Conservation (phyloP, 1,140 invertebrate species). For the Drosophila truncata region DNA sequence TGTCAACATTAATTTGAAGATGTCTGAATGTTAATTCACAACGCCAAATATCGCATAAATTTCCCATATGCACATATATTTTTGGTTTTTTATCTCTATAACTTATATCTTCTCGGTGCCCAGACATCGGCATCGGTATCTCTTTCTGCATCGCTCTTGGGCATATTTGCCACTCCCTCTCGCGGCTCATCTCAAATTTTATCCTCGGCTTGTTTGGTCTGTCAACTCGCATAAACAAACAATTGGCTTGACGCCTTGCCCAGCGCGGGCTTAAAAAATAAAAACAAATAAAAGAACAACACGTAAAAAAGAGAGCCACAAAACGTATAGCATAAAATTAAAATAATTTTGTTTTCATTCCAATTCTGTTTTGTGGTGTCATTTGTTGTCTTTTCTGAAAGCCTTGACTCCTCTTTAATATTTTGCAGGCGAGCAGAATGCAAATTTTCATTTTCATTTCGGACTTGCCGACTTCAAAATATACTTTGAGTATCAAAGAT, state of each 20-base stretch:
- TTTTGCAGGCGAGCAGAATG: slow-evolving; percentile 62
- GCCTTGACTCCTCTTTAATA: slow-evolving; percentile 21
- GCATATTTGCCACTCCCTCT: slow-evolving; percentile 70
- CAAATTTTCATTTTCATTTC: slow-evolving; percentile 43
- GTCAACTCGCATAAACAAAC: slow-evolving; percentile 75
- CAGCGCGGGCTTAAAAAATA: slow-evolving; percentile 27
- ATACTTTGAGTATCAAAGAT: no score
- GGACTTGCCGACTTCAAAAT: neutral
- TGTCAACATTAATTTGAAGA: slow-evolving; percentile 79
- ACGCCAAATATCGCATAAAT: slow-evolving; percentile 72
- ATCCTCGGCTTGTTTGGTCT: slow-evolving; percentile 62
- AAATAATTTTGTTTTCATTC: slow-evolving; percentile 66
- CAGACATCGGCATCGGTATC: slow-evolving; percentile 39
- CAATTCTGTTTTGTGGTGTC: slow-evolving; percentile 65
- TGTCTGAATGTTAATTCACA: slow-evolving; percentile 68
- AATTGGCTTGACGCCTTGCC: slow-evolving; percentile 68
- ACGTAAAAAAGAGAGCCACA: slow-evolving; percentile 13
- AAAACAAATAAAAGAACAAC: slow-evolving; percentile 10
- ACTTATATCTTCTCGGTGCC: slow-evolving; percentile 44
- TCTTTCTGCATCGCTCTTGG: slow-evolving; percentile 55
- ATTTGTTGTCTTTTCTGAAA: slow-evolving; percentile 41
- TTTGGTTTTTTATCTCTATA: slow-evolving; percentile 50
- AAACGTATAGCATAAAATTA: slow-evolving; percentile 58
- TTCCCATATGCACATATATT: slow-evolving; percentile 55
- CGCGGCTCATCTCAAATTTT: slow-evolving; percentile 49